Base-by-base conservation (phyloP, 2,797 vertebrate species). In the Artibeus lituratus region DNA sequence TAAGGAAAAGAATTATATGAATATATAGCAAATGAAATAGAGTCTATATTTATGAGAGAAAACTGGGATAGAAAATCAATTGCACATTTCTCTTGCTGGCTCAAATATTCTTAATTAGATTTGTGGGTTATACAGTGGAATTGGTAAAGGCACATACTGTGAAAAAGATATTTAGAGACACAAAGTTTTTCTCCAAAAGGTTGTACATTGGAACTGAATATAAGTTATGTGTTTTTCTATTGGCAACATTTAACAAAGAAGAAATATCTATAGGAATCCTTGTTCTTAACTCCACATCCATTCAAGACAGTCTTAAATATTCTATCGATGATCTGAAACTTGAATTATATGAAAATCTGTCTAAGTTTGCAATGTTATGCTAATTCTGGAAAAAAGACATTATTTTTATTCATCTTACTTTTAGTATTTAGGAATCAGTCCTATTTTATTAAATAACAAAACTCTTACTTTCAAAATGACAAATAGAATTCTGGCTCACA, bases 371-470 rank as follows among this genome's bases (percentile, higher is more conserved):
- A 93, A 93, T 87, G 81, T 84, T 86, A 92, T 94, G 32, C 57
- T 95, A 76, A 96, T 84, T 89, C 39, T 94, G 37, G 35, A 57
- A 91, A 42, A 95, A 65, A 77, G 11, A 83, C 57, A 19, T 53
- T 65, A 37, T 44, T 88, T 95, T 93, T 85, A 93, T 94, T 90
- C 65, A 59, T 91, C 18, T 92, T 88, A 73, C 47, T 90, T 92
- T 96, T 37, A 92, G 70, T 67, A 21, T 95, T 94, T 44, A 73
- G 62, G 47, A 95, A 73, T 95, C 90, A 87, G 29, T 72, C 3
- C 35, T 4, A 57, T 92, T 95, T 90, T 83, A 95, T 92, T 93
- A 94, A 92, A 92, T 92, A 90, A 94, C 26, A 76, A 81, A 93
- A 76, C 53, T 87, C 51, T 84, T 91, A 78, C 62, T 84, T 97